Conservation (phyloP, 2,888 invertebrate genomes). For the Plebejus melissa region DNA sequence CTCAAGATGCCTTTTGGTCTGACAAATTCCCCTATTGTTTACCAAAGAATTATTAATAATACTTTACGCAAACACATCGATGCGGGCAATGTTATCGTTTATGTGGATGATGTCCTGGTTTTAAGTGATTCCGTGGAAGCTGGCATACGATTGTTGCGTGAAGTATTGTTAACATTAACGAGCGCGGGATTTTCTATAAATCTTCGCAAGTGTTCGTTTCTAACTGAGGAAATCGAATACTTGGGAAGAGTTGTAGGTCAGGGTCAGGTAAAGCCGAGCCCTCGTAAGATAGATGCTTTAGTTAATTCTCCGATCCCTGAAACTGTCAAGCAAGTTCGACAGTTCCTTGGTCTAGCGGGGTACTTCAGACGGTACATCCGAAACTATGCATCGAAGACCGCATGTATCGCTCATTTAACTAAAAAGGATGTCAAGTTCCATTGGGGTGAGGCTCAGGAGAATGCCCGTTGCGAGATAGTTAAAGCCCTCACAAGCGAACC, state of each 20-base stretch:
- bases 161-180: conserved; percentile 24
- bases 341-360: not conserved
- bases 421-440: too few relatives aligned
- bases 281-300: conserved; percentile 27
- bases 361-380: conserved; percentile 29
- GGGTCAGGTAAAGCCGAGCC: not conserved
- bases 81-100: not conserved
- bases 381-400: not conserved
- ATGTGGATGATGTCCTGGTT: conserved; percentile 18
- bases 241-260: conserved; percentile 25
- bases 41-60: too few relatives aligned
- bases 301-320: not conserved
- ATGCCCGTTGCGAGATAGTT: too few relatives aligned
- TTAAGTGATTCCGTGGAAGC: not conserved
- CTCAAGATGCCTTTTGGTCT: too few relatives aligned
- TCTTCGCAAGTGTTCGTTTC: conserved; percentile 26
- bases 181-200: conserved; percentile 29
- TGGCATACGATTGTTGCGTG: not conserved
- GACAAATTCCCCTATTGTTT: too few relatives aligned
- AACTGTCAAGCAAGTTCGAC: conserved; percentile 11
- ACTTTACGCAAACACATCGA: too few relatives aligned
- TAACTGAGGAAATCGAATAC: conserved; percentile 26
- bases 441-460: too few relatives aligned
- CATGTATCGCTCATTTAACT: too few relatives aligned
- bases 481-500: too few relatives aligned